Base-by-base conservation (phyloP, 2,113 vertebrate genomes). In the Naja naja region DNA sequence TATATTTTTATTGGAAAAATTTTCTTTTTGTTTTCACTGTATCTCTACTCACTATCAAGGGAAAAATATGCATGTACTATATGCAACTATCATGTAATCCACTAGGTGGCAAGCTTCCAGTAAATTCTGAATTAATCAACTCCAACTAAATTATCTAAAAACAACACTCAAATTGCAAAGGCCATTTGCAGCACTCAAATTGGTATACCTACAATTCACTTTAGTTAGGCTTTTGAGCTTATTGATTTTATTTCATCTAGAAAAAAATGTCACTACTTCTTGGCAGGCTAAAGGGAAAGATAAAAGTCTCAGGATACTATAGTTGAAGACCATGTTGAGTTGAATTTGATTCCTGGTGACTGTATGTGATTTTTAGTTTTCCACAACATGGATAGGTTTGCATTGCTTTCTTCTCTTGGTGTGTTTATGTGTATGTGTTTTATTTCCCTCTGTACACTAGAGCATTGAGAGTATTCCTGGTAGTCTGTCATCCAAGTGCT, bases 21-120 rank as follows among this genome's bases (percentile, higher is more conserved):
- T 11, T 39, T 43, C 92, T 69, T 47, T 10, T 89, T 12, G 16
- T n/a, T 25, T 91, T 4, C 52, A 22, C 22, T 20, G 22, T 90
- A 8, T 90, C 89, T 58, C 56, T n/a, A 86, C 23, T 20, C 89
- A 1, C 0, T 90, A 86, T 89, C 81, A 49, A 64, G 89, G 52
- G 2, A 93, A 90, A 81, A 60, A 45, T 92, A 93, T 90, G 91
- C 95, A 95, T 92, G 94, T 95, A 92, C 95, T 95, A 96, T 93
- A 94, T 95, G 92, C 95, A 93, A 90, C 93, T 95, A 96, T 94
- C 94, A 93, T 85, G 87, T 52, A 93, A 94, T 96, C 97, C 97
- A 90, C 97, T 97, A 97, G 97, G 95, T 97, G 97, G 96, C 97
- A 95, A 86, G 45, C 94, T 97, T 97, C 90, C 95, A 95, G 96